Evolutionary conservation across 2,888 invertebrate genomes (phyloP), one percentile per base, ranked within the genome.

Genomic region (Nesidiocoris tenuis): DNA sequence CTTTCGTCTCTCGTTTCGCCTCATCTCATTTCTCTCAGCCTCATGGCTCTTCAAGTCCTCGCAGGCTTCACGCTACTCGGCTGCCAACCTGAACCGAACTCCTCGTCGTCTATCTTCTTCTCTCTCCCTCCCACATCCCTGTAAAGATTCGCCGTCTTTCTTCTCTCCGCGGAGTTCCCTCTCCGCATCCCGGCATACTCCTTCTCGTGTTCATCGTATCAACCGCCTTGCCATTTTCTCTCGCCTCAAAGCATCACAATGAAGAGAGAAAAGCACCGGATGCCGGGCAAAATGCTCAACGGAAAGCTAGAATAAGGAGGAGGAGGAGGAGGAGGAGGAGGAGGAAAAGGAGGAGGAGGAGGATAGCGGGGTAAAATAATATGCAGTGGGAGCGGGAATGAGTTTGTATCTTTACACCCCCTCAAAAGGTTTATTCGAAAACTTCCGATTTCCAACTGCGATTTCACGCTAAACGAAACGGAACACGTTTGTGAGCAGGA

Each of bases 101-200:
- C 21, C 70, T 63, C n/a, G n/a, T n/a, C n/a, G n/a, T n/a, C 57
- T 63, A 9, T 70, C 61, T 72, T 7, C 61, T 61, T 61, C 72
- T 61, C 59, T 72, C 59, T 7, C 23, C 1, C 63, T 71, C 59
- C 21, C 71, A 18, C 71, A 21, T 39, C 5, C 67, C n/a, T 39
- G 12, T 39, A 3, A 12, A 7, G 5, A 7, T 12, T 39, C 39
- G 39, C 39, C 3, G 5, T 39, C 67, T 56, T 39, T 39, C 39
- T 39, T 39, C 39, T 39, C 12, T 12, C 39, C 39, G 12, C 5
- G 5, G 12, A 39, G 39, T 39, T 12, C 12, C 39, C 12, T 39
- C 39, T 39, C 12, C 39, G 39, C 39, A 7, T n/a, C n/a, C n/a
- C n/a, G n/a, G n/a, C n/a, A n/a, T n/a, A n/a, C n/a, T 3, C 12